A percentile compares a stretch with the other conserved stretches of the same genome.
Evolutionary conservation across 2,113 vertebrate genomes (phyloP).

Genomic region (Procavia capensis): DNA sequence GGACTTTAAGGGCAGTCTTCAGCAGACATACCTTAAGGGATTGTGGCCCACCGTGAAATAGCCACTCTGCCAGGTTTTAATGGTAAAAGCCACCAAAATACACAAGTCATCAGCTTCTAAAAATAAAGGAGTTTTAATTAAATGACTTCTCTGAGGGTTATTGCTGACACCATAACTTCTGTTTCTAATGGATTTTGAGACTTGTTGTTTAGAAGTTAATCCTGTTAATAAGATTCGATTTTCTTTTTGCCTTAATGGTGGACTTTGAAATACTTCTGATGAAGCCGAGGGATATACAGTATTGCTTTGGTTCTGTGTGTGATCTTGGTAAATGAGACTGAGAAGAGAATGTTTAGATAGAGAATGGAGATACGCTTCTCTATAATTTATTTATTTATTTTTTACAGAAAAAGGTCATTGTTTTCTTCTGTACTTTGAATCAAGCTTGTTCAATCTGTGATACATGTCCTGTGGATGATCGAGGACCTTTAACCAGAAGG

Average conservation of each 20-base stretch:
- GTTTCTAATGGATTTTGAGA: slow-evolving; percentile 77
- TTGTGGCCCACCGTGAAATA: slow-evolving; percentile 37
- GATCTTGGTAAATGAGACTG: slow-evolving; percentile 56
- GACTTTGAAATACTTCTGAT: slow-evolving; percentile 73
- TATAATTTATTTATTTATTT: neutral
- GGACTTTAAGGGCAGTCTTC: slow-evolving; percentile 61
- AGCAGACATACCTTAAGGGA: slow-evolving; percentile 34
- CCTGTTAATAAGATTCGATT: slow-evolving; percentile 79
- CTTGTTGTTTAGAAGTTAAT: slow-evolving; percentile 82
- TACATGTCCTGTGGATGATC: neutral
- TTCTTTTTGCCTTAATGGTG: slow-evolving; percentile 73
- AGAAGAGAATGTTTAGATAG: neutral
- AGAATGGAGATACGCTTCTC: neutral
- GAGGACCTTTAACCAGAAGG: neutral
- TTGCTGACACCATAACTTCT: slow-evolving; percentile 68
- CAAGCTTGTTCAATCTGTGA: neutral
- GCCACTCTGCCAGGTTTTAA: slow-evolving; percentile 33
- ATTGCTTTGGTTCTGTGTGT: slow-evolving; percentile 39
- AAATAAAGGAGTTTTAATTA: slow-evolving; percentile 76
- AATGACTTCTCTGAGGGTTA: slow-evolving; percentile 70
- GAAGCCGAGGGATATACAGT: slow-evolving; percentile 53
- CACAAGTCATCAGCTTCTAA: slow-evolving; percentile 69
- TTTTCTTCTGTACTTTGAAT: neutral
- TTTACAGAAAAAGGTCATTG: neutral
- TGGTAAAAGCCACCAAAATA: slow-evolving; percentile 29